Evolutionary conservation across 2,888 invertebrate species (phyloP).

Genomic region (Horisme vitalbata): DNA sequence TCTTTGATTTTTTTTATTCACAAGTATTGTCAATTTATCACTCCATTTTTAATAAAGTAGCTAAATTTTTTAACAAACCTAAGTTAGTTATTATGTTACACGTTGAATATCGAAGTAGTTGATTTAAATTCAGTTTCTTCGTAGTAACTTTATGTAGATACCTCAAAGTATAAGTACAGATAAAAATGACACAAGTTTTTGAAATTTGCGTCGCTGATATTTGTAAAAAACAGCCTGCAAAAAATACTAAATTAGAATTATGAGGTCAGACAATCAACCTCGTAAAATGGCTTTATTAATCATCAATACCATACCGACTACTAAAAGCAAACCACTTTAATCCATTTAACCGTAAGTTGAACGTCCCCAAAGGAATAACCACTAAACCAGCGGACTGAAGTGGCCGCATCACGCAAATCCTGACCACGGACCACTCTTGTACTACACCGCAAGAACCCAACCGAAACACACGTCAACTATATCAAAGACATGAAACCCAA

Average conservation of each 20-base stretch:
- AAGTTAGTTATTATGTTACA: too few relatives aligned
- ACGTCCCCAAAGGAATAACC: conserved; percentile 58
- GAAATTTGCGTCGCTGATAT: too few relatives aligned
- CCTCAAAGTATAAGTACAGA: too few relatives aligned
- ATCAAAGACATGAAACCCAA: conserved; percentile 21
- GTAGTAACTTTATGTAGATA: too few relatives aligned
- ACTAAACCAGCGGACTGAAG: conserved; percentile 49
- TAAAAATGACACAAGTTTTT: too few relatives aligned
- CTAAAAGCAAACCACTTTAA: conserved; percentile 70
- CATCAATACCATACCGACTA: conserved; percentile 54
- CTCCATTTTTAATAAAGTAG: too few relatives aligned
- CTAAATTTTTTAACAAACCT: too few relatives aligned
- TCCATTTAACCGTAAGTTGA: conserved; percentile 70
- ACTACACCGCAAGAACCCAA: conserved; percentile 47
- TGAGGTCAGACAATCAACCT: conserved; percentile 57
- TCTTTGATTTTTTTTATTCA: too few relatives aligned
- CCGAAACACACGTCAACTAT: conserved; percentile 53
- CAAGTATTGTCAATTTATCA: too few relatives aligned
- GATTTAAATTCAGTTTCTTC: too few relatives aligned
- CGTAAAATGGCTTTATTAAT: conserved; percentile 62
- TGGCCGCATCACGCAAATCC: conserved; percentile 42
- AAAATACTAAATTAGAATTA: conserved; percentile 29
- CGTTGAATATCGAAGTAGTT: too few relatives aligned
- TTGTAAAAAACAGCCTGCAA: conserved; percentile 4
- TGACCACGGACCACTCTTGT: conserved; percentile 33